phyloP scores from a whole-genome alignment of 2,888 invertebrate species.

The Tholera decimalis region DNA sequence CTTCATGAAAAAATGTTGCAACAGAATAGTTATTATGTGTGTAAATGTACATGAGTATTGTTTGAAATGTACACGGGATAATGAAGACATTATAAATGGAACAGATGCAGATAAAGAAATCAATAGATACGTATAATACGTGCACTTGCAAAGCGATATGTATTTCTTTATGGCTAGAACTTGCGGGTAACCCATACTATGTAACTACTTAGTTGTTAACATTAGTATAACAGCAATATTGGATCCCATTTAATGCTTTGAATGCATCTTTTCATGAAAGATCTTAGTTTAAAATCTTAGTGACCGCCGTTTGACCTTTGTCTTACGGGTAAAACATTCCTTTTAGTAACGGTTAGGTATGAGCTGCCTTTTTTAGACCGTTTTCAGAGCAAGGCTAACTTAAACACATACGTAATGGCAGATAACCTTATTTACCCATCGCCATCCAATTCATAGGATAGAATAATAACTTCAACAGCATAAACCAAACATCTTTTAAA shows the following conservation, averaged over 20 bases:
- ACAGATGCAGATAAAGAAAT: too few relatives aligned
- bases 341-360: neutral
- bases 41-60: too few relatives aligned
- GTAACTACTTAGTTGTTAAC: neutral
- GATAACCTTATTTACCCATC: neutral
- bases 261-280: constrained; percentile 7
- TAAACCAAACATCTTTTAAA: too few relatives aligned
- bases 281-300: neutral
- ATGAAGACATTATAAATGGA: too few relatives aligned
- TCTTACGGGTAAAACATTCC: constrained; percentile 1
- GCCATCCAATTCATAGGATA: too few relatives aligned
- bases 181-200: neutral
- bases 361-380: neutral
- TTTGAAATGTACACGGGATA: too few relatives aligned
- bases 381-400: neutral
- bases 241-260: neutral
- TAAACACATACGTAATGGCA: neutral
- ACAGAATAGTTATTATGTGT: too few relatives aligned
- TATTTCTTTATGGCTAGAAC: too few relatives aligned
- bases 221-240: neutral
- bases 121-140: too few relatives aligned
- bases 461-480: too few relatives aligned
- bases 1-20: neutral
- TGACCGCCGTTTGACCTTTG: constrained; percentile 14
- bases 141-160: too few relatives aligned